These are phyloP conservation scores for Uloborus plumipes DNA, from an alignment of 2,888 invertebrate species.

Conservation along the genomic window DNA sequence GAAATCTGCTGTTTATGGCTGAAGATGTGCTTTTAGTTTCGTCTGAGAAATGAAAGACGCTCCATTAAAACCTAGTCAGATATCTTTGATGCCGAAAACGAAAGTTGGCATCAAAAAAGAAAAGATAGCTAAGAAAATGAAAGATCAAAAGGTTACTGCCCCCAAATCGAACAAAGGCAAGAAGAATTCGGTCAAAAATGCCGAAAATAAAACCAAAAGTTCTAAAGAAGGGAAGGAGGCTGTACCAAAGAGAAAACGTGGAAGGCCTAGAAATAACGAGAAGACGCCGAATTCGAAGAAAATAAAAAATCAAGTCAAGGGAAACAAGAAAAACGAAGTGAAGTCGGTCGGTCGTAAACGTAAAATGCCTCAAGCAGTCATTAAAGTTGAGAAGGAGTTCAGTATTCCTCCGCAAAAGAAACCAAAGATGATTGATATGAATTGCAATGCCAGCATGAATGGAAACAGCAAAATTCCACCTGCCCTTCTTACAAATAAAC, in stretches of 20 bases:
- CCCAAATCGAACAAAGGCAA: constrained; percentile 23
- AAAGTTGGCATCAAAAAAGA: constrained; percentile 42
- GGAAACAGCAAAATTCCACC: constrained; percentile 36
- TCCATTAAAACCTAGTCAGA: constrained; percentile 18
- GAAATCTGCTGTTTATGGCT: constrained; percentile 9
- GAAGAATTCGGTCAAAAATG: constrained; percentile 18
- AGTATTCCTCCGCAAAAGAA: constrained; percentile 22
- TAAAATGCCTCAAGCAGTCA: constrained; percentile 11
- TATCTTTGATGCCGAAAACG: constrained; percentile 20
- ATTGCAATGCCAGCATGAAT: constrained; percentile 37
- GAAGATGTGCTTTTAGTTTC: constrained; percentile 18
- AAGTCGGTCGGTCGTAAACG: constrained; percentile 26
- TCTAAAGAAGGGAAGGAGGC: constrained; percentile 6
- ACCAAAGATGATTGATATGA: constrained; percentile 29
- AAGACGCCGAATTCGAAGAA: constrained; percentile 18
- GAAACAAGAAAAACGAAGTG: constrained; percentile 1
- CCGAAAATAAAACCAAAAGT: constrained; percentile 17
- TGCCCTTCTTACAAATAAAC: background rate
- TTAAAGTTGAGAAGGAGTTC: constrained; percentile 19
- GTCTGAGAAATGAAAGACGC: constrained; percentile 42
- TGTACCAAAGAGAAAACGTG: constrained; percentile 36
- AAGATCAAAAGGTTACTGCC: constrained; percentile 26
- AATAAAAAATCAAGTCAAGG: constrained; percentile 15
- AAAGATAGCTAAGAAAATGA: constrained; percentile 45
- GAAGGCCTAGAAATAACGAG: constrained; percentile 38